phyloP scores from a whole-genome alignment of 2,888 invertebrate genomes.

The Ryuthela nishihirai region DNA sequence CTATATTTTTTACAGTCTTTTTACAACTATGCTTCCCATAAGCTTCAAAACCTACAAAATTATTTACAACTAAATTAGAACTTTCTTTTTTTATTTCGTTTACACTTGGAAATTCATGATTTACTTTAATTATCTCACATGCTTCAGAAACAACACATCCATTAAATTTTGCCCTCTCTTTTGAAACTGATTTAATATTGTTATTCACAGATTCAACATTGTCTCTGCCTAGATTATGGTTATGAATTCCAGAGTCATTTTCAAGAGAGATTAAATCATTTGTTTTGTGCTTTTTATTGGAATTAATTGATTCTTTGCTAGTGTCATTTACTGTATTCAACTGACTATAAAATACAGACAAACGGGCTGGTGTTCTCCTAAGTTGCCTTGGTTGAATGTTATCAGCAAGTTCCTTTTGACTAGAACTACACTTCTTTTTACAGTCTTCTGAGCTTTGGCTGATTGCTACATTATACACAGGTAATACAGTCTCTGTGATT shows the following conservation, averaged over 20 bases:
- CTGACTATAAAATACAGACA: neutral
- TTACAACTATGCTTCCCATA: neutral
- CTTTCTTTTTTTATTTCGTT: neutral
- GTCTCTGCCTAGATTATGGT: too few species aligned
- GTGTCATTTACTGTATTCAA: neutral
- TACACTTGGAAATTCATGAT: neutral
- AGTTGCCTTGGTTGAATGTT: neutral
- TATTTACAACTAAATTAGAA: too few species aligned
- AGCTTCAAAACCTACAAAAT: too few species aligned
- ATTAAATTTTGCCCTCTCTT: neutral
- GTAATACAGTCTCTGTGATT: conserved; percentile 26
- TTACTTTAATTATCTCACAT: neutral
- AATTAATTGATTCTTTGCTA: neutral
- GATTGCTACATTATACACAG: conserved; percentile 13
- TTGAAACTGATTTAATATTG: neutral
- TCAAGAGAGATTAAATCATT: neutral
- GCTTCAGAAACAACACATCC: neutral
- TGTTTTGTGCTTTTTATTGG: neutral
- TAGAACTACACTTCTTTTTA: too few species aligned
- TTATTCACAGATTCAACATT: conserved; percentile 1
- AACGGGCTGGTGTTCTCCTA: conserved; percentile 12
- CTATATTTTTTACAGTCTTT: neutral
- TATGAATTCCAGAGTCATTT: neutral
- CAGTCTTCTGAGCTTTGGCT: conserved; percentile 16
- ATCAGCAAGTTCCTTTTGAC: too few species aligned